Conservation (phyloP, 2,797 vertebrate genomes). For the Periophthalmus magnuspinnatus region DNA sequence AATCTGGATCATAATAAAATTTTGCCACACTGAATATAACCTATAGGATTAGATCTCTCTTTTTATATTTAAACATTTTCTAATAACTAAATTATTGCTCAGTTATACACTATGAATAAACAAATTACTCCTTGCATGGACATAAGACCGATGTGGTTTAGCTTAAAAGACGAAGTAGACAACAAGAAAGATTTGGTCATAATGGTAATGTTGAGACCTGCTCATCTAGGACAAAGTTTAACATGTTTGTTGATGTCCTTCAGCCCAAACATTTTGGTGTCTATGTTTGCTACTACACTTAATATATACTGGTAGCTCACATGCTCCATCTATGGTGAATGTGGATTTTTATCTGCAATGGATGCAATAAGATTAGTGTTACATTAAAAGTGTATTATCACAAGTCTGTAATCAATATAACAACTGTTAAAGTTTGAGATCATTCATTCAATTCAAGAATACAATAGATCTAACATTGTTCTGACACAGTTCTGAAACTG, state of each 20-base stretch:
- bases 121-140: background rate
- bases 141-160: background rate
- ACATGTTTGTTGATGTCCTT: background rate
- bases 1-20: background rate
- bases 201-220: background rate
- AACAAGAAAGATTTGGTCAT: background rate
- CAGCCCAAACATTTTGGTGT: background rate
- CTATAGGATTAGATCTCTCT: background rate
- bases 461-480: background rate
- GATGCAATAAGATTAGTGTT: conserved; percentile 19
- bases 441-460: conserved; percentile 11
- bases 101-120: conserved; percentile 2
- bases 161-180: background rate
- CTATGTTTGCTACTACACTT: background rate
- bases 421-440: conserved; percentile 14
- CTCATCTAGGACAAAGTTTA: conserved; percentile 1
- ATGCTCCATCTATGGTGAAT: conserved; percentile 3
- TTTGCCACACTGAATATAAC: background rate
- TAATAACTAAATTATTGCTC: conserved; percentile 9
- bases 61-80: background rate
- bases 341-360: conserved; percentile 9
- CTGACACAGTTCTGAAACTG: background rate
- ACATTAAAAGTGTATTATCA: conserved; percentile 17
- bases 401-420: conserved; percentile 5
- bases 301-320: background rate